phyloP scores from a whole-genome alignment of 2,113 vertebrate genomes.

The Myanophis thanlyinensis region DNA sequence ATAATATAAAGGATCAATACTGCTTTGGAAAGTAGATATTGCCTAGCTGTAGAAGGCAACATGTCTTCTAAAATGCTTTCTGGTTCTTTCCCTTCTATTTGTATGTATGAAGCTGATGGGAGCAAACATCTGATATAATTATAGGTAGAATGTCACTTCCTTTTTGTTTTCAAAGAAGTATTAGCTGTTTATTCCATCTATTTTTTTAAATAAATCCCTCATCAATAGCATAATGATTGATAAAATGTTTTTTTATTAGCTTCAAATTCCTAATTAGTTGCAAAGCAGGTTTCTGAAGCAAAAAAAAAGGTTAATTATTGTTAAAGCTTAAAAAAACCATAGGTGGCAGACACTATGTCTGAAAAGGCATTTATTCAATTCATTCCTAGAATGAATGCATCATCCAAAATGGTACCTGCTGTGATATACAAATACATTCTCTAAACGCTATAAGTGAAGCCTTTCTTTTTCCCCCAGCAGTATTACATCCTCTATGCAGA shows the following conservation, averaged over 20 bases:
- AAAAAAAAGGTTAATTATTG: background rate
- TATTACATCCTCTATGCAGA: background rate
- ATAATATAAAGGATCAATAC: background rate
- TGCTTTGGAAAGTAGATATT: background rate
- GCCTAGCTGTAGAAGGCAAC: background rate
- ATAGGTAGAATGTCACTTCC: background rate
- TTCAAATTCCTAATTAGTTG: background rate
- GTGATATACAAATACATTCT: background rate
- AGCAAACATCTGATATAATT: background rate
- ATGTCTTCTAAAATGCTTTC: background rate
- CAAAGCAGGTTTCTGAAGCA: background rate
- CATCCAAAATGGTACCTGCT: background rate
- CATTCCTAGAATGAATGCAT: background rate
- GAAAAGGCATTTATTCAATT: background rate
- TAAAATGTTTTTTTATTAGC: background rate
- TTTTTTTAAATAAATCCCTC: background rate
- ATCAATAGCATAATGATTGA: background rate
- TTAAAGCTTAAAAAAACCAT: background rate
- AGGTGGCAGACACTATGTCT: background rate
- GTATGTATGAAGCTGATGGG: background rate
- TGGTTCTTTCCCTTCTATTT: background rate
- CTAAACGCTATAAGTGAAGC: background rate
- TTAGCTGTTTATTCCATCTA: background rate
- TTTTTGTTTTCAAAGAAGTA: background rate
- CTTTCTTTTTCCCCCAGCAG: fast-evolving